Evolutionary conservation across 2,113 vertebrate genomes (phyloP).

Genomic region (Takifugu flavidus): DNA sequence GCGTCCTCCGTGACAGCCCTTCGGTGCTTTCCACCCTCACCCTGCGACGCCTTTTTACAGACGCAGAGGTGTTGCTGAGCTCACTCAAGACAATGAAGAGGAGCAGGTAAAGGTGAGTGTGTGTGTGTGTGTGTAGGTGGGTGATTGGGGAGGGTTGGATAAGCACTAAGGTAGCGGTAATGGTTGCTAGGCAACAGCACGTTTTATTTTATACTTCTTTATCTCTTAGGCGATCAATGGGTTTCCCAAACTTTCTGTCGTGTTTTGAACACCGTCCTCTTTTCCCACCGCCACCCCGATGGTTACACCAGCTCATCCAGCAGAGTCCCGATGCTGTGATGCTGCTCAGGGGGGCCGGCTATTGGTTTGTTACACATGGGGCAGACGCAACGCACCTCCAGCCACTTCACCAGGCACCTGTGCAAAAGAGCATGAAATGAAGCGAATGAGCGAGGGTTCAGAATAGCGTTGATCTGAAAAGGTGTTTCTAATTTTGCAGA

Average conservation of each 20-base stretch:
- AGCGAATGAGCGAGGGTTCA: too few relatives aligned
- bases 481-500: too few relatives aligned
- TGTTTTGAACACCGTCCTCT: constrained; percentile 28
- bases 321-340: constrained; percentile 71
- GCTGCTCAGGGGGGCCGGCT: constrained; percentile 64
- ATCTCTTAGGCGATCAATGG: constrained; percentile 47
- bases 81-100: constrained; percentile 37
- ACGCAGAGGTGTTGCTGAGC: constrained; percentile 33
- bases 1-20: constrained; percentile 8
- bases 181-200: constrained; percentile 70
- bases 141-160: constrained; percentile 57
- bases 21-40: constrained; percentile 1
- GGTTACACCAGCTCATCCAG: constrained; percentile 70
- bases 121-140: constrained; percentile 61
- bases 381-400: constrained; percentile 76
- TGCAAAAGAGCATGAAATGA: background rate
- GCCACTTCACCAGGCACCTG: constrained; percentile 77
- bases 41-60: constrained; percentile 20
- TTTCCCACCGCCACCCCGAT: constrained; percentile 19
- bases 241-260: constrained; percentile 47
- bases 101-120: constrained; percentile 33
- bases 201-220: constrained; percentile 41
- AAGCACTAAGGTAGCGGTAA: constrained; percentile 54
- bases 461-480: too few relatives aligned
- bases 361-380: constrained; percentile 79